Percentiles rank a stretch among this genome's conserved stretches.
These are phyloP conservation scores for Lophura nycthemera DNA, from an alignment of 2,113 vertebrate species.

Conservation along the genomic window DNA sequence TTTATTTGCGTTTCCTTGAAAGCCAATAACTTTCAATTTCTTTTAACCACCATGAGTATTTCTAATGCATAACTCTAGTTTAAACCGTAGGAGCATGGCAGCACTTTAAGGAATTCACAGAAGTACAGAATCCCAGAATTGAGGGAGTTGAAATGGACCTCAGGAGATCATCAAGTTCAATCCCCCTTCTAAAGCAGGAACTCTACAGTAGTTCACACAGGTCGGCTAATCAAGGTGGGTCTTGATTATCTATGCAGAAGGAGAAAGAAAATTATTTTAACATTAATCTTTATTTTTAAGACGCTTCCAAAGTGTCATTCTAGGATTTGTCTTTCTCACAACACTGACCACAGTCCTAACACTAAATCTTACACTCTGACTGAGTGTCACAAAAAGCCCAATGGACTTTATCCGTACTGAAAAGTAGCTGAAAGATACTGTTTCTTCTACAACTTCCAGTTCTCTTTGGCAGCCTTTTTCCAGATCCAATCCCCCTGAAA, in stretches of 20 bases:
- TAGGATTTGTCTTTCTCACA: background rate
- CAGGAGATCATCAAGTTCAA: too few species aligned
- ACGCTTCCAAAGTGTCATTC: background rate
- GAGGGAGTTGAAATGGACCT: too few species aligned
- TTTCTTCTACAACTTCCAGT: background rate
- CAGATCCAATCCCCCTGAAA: background rate
- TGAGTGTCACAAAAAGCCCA: background rate
- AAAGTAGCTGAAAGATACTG: background rate
- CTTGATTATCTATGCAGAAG: too few species aligned
- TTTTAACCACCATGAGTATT: background rate
- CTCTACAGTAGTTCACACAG: too few species aligned
- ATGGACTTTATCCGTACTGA: background rate
- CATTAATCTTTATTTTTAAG: background rate
- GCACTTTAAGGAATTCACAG: background rate
- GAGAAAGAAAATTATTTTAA: background rate
- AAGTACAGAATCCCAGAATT: too few species aligned
- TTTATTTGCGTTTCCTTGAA: background rate
- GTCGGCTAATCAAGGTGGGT: too few species aligned
- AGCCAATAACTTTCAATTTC: background rate
- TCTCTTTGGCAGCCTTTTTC: background rate
- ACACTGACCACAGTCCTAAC: background rate
- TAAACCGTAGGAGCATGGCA: background rate
- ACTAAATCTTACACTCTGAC: background rate
- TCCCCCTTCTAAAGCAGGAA: too few species aligned
- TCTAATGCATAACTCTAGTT: background rate